Base-by-base conservation (phyloP, 2,797 vertebrate species). In the Triplophysa yarkandensis region DNA sequence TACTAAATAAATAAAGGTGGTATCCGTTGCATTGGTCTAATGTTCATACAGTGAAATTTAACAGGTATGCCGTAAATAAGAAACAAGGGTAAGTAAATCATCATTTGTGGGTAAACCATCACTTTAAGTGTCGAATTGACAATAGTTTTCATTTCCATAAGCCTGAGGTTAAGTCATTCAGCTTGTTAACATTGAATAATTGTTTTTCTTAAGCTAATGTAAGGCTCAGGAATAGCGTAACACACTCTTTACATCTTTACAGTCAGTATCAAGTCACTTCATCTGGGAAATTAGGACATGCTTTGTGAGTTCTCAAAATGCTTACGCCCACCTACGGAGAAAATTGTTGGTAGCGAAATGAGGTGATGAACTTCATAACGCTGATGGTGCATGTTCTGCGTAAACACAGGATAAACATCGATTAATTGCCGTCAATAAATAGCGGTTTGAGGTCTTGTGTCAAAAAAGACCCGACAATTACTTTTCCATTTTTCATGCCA, bases 381-480 rank as follows among this genome's bases (percentile, higher is more conserved):
- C 93, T 94, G 92, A 94, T 93, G 83, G 92, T 92, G 92, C 90
- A 85, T 74, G 92, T 94, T 94, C 90, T 86, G 86, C 85, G 87
- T 86, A 92, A 92, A 86, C 91, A 92, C 92, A 94, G 92, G 90
- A 94, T 94, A 95, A 95, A 95, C 94, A 94, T 90, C 87, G 87
- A 94, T 94, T 95, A 93, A 94, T 95, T 94, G 94, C 89, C 91
- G 89, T 93, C 93, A 93, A 94, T 95, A 95, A 95, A 94, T 93
- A 94, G 94, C 91, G 87, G 90, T 94, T 93, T 92, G 92, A 94
- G 89, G 90, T 91, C 90, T 67, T 90, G 87, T 90, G 89, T 87
- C 90, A 91, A 93, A 94, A 75, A 94, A 80, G 91, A n/a, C 91
- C 87, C 92, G 94, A 95, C 94, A 95, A 94, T 95, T 94, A 95